phyloP scores from a whole-genome alignment of 2,797 vertebrate species.

The Tarsius wallacei region DNA sequence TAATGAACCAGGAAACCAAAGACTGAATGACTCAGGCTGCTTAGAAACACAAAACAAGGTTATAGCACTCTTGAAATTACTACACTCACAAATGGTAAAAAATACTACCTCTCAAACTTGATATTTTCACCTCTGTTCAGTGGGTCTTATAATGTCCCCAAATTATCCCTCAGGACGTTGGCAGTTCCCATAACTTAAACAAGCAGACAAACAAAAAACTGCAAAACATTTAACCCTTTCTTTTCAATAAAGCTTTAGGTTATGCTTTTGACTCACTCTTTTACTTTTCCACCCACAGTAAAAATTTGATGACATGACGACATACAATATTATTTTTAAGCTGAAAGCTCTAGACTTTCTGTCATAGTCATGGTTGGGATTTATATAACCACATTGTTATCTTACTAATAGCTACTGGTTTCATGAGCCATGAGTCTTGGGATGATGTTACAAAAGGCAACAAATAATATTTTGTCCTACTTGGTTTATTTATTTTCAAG shows the following conservation, averaged over 20 bases:
- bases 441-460: not conserved
- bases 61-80: constrained; percentile 18
- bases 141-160: not conserved
- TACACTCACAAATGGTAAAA: not conserved
- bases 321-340: not conserved
- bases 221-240: not conserved
- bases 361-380: not conserved
- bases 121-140: not conserved
- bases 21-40: constrained; percentile 4
- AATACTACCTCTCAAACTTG: constrained; percentile 9
- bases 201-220: not conserved
- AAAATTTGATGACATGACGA: not conserved
- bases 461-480: not conserved
- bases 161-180: not conserved
- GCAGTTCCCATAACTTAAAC: not conserved
- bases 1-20: constrained; percentile 80
- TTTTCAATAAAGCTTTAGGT: not conserved
- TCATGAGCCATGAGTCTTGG: not conserved
- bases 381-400: constrained; percentile 2
- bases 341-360: constrained; percentile 17
- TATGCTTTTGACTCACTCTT: not conserved
- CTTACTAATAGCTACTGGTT: constrained; percentile 19
- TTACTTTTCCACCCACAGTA: not conserved
- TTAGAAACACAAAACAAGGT: constrained; percentile 68
- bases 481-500: constrained; percentile 43